These are phyloP conservation scores for Cliona cf. orientalis DNA, from an alignment of 37 sponge, comb jelly and placozoan species.

Conservation along the genomic window DNA sequence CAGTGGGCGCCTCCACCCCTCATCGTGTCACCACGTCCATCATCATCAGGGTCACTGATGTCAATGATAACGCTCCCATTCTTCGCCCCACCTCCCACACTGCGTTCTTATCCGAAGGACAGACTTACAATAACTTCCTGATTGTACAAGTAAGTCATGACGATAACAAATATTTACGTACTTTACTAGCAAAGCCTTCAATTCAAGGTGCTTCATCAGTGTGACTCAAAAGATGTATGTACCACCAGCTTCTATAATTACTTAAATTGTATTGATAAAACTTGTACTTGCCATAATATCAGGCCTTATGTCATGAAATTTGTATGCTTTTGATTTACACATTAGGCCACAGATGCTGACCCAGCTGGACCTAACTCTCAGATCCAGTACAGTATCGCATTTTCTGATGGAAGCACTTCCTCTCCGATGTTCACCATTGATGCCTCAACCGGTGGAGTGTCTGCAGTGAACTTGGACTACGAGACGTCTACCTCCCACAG, in stretches of 20 bases:
- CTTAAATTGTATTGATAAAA: neutral
- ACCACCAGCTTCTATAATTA: neutral
- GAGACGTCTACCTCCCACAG: neutral
- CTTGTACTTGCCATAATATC: neutral
- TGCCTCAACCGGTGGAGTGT: constrained; percentile 12
- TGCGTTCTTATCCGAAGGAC: constrained; percentile 10
- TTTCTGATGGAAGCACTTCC: constrained; percentile 1
- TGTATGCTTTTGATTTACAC: neutral
- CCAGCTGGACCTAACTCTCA: constrained; percentile 6
- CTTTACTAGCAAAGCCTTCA: neutral
- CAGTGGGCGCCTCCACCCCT: constrained; percentile 4
- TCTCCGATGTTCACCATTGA: constrained; percentile 23
- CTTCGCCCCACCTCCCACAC: neutral
- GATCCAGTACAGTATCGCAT: constrained; percentile 13
- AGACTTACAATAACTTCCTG: neutral
- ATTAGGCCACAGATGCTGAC: constrained; percentile 39
- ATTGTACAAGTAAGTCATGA: constrained; percentile 10
- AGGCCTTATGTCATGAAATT: neutral
- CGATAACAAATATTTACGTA: neutral
- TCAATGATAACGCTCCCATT: constrained; percentile 33
- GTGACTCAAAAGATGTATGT: neutral
- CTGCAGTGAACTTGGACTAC: neutral
- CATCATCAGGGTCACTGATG: constrained; percentile 19
- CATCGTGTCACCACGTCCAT: constrained; percentile 8
- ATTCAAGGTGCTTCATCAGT: too few species aligned